phyloP scores from a whole-genome alignment of 2,113 vertebrate genomes.

The Malurus alboscapulatus region DNA sequence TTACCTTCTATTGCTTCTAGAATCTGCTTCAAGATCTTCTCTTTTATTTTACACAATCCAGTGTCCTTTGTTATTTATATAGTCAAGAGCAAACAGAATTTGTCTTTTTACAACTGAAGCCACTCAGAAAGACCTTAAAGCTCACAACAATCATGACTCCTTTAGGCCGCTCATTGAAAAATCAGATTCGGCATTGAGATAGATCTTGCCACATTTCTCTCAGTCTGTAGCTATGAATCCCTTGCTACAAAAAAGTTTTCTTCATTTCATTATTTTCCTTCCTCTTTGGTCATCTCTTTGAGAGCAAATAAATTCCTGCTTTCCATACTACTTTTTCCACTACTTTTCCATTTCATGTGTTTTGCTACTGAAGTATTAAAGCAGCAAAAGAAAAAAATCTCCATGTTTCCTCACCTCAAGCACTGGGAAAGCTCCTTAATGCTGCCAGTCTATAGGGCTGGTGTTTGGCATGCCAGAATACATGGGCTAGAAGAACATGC shows the following conservation, averaged over 20 bases:
- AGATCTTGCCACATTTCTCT: background rate
- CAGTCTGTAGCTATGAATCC: background rate
- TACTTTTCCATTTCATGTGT: background rate
- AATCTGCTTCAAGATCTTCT: background rate
- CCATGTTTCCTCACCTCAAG: background rate
- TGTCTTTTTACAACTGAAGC: background rate
- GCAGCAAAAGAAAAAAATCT: background rate
- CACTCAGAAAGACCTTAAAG: background rate
- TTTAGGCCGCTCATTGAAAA: background rate
- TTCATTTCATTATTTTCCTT: background rate
- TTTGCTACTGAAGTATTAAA: background rate
- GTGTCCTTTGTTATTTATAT: background rate
- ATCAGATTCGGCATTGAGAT: background rate
- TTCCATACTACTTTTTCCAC: background rate
- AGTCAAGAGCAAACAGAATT: background rate
- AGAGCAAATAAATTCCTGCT: background rate
- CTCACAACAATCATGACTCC: background rate
- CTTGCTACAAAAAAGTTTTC: background rate
- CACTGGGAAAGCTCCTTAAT: background rate
- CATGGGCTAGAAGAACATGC: background rate
- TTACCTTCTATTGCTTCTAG: background rate
- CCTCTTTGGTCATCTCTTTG: background rate
- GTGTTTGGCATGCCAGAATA: background rate
- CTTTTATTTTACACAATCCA: background rate
- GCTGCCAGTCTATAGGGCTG: background rate